Evolutionary conservation across 2,113 vertebrate species (phyloP).

Genomic region (Channa argus): DNA sequence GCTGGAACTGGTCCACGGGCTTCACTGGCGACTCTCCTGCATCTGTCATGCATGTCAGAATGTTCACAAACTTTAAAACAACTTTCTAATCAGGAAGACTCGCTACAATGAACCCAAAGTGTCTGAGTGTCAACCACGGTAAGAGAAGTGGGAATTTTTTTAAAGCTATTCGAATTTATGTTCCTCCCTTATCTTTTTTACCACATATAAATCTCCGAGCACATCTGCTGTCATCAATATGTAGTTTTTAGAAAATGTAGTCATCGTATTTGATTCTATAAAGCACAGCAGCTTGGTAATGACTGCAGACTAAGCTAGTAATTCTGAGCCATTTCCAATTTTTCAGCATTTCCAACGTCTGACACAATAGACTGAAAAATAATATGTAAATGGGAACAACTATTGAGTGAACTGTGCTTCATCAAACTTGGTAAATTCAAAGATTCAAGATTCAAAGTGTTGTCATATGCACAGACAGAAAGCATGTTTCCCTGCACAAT

Average conservation of each 20-base stretch:
- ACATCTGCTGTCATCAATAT: background rate
- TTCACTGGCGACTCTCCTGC: background rate
- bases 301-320: background rate
- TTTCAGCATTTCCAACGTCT: background rate
- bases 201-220: background rate
- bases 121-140: background rate
- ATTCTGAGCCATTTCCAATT: conserved; percentile 5
- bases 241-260: background rate
- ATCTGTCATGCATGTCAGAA: conserved; percentile 29
- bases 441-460: too few species aligned
- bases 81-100: background rate
- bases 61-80: background rate
- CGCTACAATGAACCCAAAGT: background rate
- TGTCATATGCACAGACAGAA: too few species aligned
- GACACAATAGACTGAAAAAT: background rate
- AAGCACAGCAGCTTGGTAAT: conserved; percentile 3
- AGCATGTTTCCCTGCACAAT: too few species aligned
- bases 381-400: background rate
- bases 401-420: background rate
- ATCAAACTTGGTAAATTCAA: too few species aligned
- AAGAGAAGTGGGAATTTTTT: background rate
- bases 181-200: too few species aligned
- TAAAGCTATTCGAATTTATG: background rate
- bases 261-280: background rate
- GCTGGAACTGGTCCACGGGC: conserved; percentile 43